Conservation (phyloP, 2,797 vertebrate species). For the Sphaeramia orbicularis region DNA sequence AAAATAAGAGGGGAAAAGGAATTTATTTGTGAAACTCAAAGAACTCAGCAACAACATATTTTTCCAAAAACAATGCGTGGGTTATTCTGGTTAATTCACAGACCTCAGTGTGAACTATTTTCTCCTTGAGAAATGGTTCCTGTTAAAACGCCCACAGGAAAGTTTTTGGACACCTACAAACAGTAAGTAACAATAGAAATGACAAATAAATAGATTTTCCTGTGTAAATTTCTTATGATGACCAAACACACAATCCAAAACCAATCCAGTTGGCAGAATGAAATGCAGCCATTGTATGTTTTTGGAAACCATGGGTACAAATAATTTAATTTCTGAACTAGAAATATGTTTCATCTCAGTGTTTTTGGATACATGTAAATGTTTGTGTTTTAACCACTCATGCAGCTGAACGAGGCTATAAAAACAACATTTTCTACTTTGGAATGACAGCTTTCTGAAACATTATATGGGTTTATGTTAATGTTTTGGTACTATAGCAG, state of each 20-base stretch:
- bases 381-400: too few species aligned
- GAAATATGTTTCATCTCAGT: too few species aligned
- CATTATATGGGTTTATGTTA: too few species aligned
- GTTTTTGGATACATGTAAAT: too few species aligned
- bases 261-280: neutral
- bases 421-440: too few species aligned
- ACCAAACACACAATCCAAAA: neutral
- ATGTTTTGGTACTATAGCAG: too few species aligned
- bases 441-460: too few species aligned
- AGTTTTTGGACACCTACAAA: slow-evolving; percentile 13
- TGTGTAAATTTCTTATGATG: neutral
- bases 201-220: neutral
- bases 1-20: slow-evolving; percentile 28
- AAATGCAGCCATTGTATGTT: too few species aligned
- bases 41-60: slow-evolving; percentile 8
- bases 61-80: slow-evolving; percentile 24
- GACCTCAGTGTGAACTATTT: slow-evolving; percentile 38
- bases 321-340: too few species aligned
- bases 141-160: slow-evolving; percentile 14
- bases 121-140: slow-evolving; percentile 2
- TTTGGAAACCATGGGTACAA: too few species aligned
- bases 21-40: slow-evolving; percentile 27
- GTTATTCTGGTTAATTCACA: slow-evolving; percentile 27
- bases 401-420: too few species aligned
- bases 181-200: slow-evolving; percentile 7